Evolutionary conservation across 2,888 invertebrate genomes (phyloP).

Genomic region (Linnaemya vulpina): DNA sequence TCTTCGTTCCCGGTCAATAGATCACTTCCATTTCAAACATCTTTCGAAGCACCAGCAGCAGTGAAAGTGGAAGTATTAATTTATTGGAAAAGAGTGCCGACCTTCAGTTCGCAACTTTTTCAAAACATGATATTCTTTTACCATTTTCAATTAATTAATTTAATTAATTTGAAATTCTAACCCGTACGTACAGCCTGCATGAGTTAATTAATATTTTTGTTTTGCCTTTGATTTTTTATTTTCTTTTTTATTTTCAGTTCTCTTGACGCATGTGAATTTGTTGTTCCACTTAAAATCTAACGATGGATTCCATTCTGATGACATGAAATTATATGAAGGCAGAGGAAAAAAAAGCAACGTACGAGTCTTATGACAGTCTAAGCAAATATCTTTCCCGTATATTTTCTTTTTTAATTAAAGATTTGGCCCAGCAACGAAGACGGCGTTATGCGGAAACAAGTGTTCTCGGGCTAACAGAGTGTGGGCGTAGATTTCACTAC

Average conservation of each 20-base stretch:
- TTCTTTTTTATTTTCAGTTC: too few relatives aligned
- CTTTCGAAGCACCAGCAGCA: too few relatives aligned
- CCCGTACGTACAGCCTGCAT: background rate
- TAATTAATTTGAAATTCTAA: slow-evolving; percentile 28
- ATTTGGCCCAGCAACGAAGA: slow-evolving; percentile 6
- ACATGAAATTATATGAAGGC: slow-evolving; percentile 23
- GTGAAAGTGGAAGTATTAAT: background rate
- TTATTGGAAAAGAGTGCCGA: background rate
- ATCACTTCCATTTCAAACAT: too few relatives aligned
- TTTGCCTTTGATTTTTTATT: background rate
- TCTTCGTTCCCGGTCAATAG: too few relatives aligned
- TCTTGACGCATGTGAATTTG: slow-evolving; percentile 18
- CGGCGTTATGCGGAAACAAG: slow-evolving; percentile 5
- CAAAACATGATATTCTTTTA: background rate
- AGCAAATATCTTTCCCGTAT: slow-evolving; percentile 24
- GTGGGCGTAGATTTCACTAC: background rate
- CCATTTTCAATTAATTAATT: background rate
- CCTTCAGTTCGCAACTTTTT: background rate
- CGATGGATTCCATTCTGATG: slow-evolving; percentile 44
- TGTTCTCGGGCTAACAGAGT: background rate
- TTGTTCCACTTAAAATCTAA: slow-evolving; percentile 37
- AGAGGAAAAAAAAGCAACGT: background rate
- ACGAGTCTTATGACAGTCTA: slow-evolving; percentile 10
- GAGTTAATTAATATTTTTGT: slow-evolving; percentile 32
- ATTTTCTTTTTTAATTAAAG: slow-evolving; percentile 42